A percentile compares a stretch with the other conserved stretches of the same genome.
Evolutionary conservation across 30 jellyfish, hydroid and myxozoan genomes (phyloP).

Genomic region (Pelagia noctiluca): DNA sequence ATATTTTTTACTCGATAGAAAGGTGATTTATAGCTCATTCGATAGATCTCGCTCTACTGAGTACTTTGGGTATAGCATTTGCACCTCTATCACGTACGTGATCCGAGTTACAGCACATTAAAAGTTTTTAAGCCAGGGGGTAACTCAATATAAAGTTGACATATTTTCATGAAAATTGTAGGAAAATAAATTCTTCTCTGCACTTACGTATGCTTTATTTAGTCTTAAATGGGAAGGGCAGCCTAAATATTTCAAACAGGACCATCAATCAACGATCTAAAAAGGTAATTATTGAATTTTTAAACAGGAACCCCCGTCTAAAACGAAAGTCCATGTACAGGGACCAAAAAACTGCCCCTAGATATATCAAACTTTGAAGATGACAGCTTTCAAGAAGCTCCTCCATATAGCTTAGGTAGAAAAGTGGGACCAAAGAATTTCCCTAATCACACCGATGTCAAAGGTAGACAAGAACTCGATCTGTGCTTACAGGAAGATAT

Average conservation of each 20-base stretch:
- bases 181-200: background rate
- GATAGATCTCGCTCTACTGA: slow-evolving; percentile 6
- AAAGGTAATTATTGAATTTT: background rate
- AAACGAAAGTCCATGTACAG: slow-evolving; percentile 2
- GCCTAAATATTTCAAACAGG: background rate
- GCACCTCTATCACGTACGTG: slow-evolving; percentile 5
- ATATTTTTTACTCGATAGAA: background rate
- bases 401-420: slow-evolving; percentile 39
- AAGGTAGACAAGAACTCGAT: slow-evolving; percentile 23
- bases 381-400: slow-evolving; percentile 2
- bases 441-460: slow-evolving; percentile 23
- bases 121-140: slow-evolving; percentile 5
- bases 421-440: slow-evolving; percentile 15
- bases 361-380: slow-evolving; percentile 4
- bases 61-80: slow-evolving; percentile 3
- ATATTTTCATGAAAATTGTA: background rate
- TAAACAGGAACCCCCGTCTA: slow-evolving; percentile 5
- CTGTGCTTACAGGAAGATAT: slow-evolving; percentile 35
- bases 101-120: background rate
- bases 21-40: slow-evolving; percentile 3
- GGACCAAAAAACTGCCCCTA: background rate
- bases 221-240: slow-evolving; percentile 6
- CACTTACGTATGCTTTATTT: background rate
- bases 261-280: background rate
- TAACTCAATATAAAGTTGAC: background rate